Base-by-base conservation (phyloP, 2,888 invertebrate genomes). In the Scrobipalpa costella region DNA sequence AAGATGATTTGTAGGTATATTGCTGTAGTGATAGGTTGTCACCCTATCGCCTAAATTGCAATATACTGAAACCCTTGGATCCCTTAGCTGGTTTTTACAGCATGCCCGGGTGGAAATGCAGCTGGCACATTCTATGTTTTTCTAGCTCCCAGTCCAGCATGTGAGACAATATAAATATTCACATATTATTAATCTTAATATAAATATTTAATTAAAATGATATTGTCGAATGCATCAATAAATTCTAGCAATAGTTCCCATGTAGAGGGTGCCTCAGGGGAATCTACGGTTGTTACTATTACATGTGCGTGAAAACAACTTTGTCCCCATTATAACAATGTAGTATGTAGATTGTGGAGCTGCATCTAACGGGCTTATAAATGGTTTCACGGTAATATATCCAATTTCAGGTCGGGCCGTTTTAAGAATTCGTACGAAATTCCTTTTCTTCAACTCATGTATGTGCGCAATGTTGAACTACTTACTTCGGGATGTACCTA, bases 221-320 rank as follows among this genome's bases (percentile, higher is more conserved):
- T n/a, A n/a, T 19, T 17, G 15, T 52, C 21, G 52, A 52, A 52
- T 27, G 13, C 11, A 52, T 50, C 50, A 9, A n/a, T 40, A 8
- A 17, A 17, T 50, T 21, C n/a, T n/a, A n/a, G 19, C 49, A 21
- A 58, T 38, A 19, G 59, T 59, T 59, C 59, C 27, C 59, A 59
- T 47, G 44, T 40, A 59, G 59, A 5, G 7, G 9, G 15, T 13
- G 38, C 44, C 59, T 27, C 34, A 44, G 40, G 59, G 57, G 36
- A 27, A 21, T 52, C 11, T 13, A 44, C 44, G 8, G 38, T 44
- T 59, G 59, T 44, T 59, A 59, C 59, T 19, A 59, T 59, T 59
- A 59, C 19, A 13, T 36, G 27, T 36, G 57, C 57, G 57, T 57
- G 38, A 17, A 57, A 15, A 57, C 38, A 38, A 17, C 57, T 13